phyloP scores from a whole-genome alignment of 2,113 vertebrate species.

The Gnathonemus echidnorhynchus region DNA sequence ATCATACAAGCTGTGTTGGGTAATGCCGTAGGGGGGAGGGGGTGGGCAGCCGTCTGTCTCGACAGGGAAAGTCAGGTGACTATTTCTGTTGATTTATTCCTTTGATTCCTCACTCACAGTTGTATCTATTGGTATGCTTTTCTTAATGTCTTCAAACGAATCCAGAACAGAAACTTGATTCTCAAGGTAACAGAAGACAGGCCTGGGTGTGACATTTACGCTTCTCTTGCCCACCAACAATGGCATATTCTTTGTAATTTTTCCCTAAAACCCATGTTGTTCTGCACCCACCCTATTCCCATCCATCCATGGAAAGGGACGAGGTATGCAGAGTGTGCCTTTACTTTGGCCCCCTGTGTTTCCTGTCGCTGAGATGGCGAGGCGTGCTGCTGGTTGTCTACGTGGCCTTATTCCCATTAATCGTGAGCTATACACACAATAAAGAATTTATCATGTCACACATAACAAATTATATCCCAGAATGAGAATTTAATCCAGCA shows the following conservation, averaged over 20 bases:
- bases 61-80: neutral
- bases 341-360: neutral
- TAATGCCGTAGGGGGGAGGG: neutral
- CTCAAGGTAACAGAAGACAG: neutral
- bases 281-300: neutral
- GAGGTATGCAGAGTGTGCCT: neutral
- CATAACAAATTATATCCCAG: neutral
- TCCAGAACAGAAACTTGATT: neutral
- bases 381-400: neutral
- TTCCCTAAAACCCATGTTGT: neutral
- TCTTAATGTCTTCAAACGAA: neutral
- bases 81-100: neutral
- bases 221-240: neutral
- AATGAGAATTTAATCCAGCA: neutral
- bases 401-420: neutral
- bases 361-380: neutral
- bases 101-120: neutral
- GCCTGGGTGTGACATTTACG: neutral
- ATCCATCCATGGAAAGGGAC: neutral
- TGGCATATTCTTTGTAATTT: neutral
- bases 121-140: neutral
- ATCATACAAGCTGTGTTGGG: neutral
- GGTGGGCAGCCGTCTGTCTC: neutral
- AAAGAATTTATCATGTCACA: neutral
- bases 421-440: neutral